These are phyloP conservation scores for Drosophila sulfurigaster DNA, from an alignment of 1,140 invertebrate species.

Conservation along the genomic window DNA sequence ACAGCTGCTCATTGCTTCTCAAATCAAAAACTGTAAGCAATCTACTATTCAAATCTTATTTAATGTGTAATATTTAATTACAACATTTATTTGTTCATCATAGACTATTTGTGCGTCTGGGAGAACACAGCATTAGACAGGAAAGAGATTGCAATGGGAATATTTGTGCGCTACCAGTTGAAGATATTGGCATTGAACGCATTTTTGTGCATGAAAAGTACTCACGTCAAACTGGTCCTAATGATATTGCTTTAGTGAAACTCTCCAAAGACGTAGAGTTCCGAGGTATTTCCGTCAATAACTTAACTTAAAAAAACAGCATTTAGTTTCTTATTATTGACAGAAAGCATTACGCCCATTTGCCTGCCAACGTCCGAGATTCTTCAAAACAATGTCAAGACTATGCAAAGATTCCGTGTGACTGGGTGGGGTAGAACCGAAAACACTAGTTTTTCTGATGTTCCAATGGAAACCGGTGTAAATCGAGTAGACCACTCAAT, in stretches of 20 bases:
- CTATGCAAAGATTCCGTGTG: not conserved
- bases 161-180: too few species aligned
- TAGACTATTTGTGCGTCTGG: not conserved
- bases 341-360: conserved; percentile 11
- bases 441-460: not conserved
- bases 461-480: not conserved
- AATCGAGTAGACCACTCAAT: too few species aligned
- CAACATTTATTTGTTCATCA: too few species aligned
- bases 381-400: not conserved
- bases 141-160: too few species aligned
- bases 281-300: not conserved
- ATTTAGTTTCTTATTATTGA: too few species aligned
- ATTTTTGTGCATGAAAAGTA: too few species aligned
- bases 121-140: not conserved
- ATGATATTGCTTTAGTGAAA: conserved; percentile 36
- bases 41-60: too few species aligned
- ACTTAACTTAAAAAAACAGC: too few species aligned
- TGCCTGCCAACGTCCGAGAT: conserved; percentile 6
- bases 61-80: too few species aligned
- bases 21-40: too few species aligned
- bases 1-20: too few species aligned
- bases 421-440: conserved; percentile 38
- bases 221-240: not conserved
- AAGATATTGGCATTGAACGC: too few species aligned
- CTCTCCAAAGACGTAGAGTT: not conserved